These are phyloP conservation scores for Brachionus calyciflorus DNA, from an alignment of 1,140 invertebrate species.

Conservation along the genomic window DNA sequence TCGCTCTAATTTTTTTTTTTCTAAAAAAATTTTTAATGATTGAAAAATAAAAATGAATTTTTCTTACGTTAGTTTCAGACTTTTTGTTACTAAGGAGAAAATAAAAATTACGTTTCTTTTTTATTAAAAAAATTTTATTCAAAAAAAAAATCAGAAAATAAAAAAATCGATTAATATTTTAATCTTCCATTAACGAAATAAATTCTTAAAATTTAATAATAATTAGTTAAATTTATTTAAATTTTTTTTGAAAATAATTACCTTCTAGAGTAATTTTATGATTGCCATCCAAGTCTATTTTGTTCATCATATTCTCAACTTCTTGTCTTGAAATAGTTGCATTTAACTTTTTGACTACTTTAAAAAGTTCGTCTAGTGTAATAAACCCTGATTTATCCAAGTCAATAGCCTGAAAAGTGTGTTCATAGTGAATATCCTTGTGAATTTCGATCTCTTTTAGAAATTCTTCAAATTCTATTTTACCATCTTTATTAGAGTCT, in stretches of 20 bases:
- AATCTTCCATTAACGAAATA: background rate
- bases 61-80: no score
- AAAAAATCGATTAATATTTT: constrained; percentile 4
- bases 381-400: constrained; percentile 17
- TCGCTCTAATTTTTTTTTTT: no score
- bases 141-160: background rate
- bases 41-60: no score
- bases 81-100: background rate
- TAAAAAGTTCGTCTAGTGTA: background rate
- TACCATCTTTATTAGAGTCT: constrained; percentile 14
- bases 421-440: background rate
- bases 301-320: constrained; percentile 13
- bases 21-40: no score
- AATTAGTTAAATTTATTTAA: background rate
- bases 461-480: constrained; percentile 41
- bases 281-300: constrained; percentile 13
- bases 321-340: background rate
- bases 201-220: constrained; percentile 11
- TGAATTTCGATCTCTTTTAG: background rate
- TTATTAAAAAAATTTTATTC: no score
- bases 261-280: constrained; percentile 19
- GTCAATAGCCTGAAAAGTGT: background rate
- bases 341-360: background rate
- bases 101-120: no score
- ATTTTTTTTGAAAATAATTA: background rate